Evolutionary conservation across 2,797 vertebrate genomes (phyloP), one percentile per base, ranked within the genome.

Genomic region (Semaprochilodus insignis): DNA sequence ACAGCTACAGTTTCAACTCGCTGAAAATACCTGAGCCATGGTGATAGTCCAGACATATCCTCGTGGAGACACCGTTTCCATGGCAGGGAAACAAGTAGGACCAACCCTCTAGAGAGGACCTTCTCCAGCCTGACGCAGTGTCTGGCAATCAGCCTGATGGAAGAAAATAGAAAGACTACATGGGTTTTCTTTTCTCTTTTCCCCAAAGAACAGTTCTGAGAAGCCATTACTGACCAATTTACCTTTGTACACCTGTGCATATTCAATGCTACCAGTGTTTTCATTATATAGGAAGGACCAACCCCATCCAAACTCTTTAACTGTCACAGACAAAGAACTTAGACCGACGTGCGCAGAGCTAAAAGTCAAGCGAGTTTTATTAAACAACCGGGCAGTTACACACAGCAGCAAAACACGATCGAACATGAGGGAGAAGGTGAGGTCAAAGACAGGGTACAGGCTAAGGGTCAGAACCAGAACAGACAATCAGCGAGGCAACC

Each of bases 21-120:
- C 44, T 77, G 66, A 76, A 80, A 77, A 84, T 84, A 76, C 66
- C 82, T 54, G 65, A 84, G 77, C 44, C 25, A 16, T 71, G n/a
- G 82, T 84, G 77, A 84, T 73, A 76, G 77, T 70, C 44, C 72
- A 84, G 55, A 77, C 72, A 71, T 57, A 44, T 75, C 77, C 72
- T 70, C 72, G 19, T n/a, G 27, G 77, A 80, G 72, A 75, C 65
- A 71, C 55, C 5, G 82, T 80, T 83, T 80, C 82, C 77, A 83
- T 83, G 77, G 82, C 72, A 75, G 71, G 75, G 36, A 69, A 54
- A 80, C 36, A 51, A 76, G 77, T 25, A 76, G 52, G 77, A 80
- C 27, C 16, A 79, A 52, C 78, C 74, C 82, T 77, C 82, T 21
- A 11, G 31, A 74, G 77, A 60, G 51, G 63, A 80, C 63, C 65